Evolutionary conservation across 2,888 invertebrate species (phyloP), one percentile per base, ranked within the genome.

Genomic region (Ichneumoninae sp.): DNA sequence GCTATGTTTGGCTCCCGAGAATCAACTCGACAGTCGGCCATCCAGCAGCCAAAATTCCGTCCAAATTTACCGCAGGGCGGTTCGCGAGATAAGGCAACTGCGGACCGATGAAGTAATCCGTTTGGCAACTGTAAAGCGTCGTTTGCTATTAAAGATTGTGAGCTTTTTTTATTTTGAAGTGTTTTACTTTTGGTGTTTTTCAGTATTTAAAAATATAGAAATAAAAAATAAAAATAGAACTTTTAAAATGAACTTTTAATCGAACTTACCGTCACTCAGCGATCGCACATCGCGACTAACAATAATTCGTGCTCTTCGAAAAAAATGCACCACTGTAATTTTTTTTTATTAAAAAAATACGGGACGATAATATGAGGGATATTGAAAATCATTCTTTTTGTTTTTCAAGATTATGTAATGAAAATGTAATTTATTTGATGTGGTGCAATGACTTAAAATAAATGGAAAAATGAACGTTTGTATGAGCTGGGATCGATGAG

Each of bases 351-450:
- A 26, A 60, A 26, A 26, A 60, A 22, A 30, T 60, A 60, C 22
- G 60, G 60, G 60, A 60, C 60, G 60, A 60, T 60, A 66, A 74
- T 36, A 74, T 50, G 54, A 63, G 68, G 84, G 81, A 81, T 78
- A 77, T 68, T 86, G 81, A 84, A 85, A 86, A 81, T 79, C 84
- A 82, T 70, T 57, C 50, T 36, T 65, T 68, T 60, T 65, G 44
- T 66, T 57, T 60, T 81, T 84, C 77, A 63, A 83, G 69, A 81
- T 85, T 85, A 85, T 93, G 93, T 94, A 93, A 94, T 94, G 94
- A 94, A 94, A 94, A 94, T 94, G 94, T 94, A 93, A 93, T 94
- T 94, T 94, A 94, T 94, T 94, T 93, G 93, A 94, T 94, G 94
- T 92, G 93, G 94, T 94, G 94, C 94, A 94, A 93, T 93, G 93